Percentiles rank a stretch among this genome's conserved stretches.
These are phyloP conservation scores for Herpetotheres cachinnans DNA, from an alignment of 2,113 vertebrate genomes.

Conservation along the genomic window DNA sequence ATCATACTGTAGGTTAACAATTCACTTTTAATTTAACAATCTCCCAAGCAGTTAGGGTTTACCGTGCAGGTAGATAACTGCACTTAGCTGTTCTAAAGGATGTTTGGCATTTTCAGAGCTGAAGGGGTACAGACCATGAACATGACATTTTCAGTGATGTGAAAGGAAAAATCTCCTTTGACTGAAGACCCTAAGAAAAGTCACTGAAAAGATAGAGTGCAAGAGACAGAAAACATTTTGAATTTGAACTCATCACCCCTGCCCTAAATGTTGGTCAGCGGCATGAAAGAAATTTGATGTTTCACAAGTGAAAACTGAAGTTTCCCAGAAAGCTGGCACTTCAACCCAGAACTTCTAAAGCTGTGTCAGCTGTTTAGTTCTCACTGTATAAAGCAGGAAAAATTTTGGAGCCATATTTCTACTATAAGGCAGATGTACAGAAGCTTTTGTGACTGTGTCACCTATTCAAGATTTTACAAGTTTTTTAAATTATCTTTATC, in stretches of 20 bases:
- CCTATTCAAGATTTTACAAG: background rate
- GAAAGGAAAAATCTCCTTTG: background rate
- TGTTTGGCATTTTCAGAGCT: background rate
- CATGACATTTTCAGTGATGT: background rate
- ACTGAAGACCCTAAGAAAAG: background rate
- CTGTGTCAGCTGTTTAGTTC: background rate
- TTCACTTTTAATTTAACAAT: background rate
- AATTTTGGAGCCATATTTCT: background rate
- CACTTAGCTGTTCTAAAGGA: background rate
- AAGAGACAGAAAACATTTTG: background rate
- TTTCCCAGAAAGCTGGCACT: background rate
- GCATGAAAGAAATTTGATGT: background rate
- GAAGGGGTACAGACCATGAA: background rate
- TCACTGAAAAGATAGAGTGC: background rate
- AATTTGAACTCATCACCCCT: background rate
- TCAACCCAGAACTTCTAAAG: background rate
- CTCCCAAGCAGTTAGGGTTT: background rate
- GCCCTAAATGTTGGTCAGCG: background rate
- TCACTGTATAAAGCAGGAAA: background rate
- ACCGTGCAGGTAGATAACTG: background rate
- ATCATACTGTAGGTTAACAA: accelerated
- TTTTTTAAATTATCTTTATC: background rate
- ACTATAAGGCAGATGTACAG: background rate
- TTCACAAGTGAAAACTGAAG: background rate
- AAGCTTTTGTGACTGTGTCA: background rate